These are phyloP conservation scores for Bedellia somnulentella DNA, from an alignment of 2,888 invertebrate species.

Conservation along the genomic window DNA sequence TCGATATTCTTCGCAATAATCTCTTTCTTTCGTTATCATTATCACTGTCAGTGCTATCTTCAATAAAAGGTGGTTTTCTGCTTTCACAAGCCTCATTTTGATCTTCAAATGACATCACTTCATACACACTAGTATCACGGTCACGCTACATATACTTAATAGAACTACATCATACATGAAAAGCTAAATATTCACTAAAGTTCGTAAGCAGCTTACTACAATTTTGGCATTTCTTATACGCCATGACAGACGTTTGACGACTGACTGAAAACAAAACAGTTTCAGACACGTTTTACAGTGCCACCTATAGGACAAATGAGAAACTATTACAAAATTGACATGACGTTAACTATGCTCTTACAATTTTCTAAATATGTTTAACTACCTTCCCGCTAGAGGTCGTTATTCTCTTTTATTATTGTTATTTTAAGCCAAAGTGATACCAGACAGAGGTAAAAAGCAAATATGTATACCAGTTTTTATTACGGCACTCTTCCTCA, in stretches of 20 bases:
- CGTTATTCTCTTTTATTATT: no score
- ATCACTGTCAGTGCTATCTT: constrained; percentile 74
- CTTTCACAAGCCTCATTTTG: constrained; percentile 24
- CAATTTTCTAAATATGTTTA: no score
- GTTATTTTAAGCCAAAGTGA: no score
- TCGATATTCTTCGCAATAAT: constrained; percentile 78
- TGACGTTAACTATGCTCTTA: no score
- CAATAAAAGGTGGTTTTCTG: constrained; percentile 32
- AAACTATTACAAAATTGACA: no score
- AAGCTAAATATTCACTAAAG: constrained; percentile 31
- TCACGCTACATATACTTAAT: constrained; percentile 35
- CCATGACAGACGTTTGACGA: constrained; percentile 40
- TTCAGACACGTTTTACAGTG: constrained; percentile 17
- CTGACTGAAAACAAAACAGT: constrained; percentile 59
- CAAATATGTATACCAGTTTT: no score
- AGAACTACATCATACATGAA: constrained; percentile 54
- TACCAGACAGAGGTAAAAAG: no score
- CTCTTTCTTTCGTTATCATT: constrained; percentile 79
- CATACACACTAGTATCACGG: constrained; percentile 29
- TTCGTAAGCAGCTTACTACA: constrained; percentile 31
- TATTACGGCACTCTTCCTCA: no score
- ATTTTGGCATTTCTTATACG: constrained; percentile 50
- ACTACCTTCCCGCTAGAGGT: no score
- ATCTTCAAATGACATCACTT: constrained; percentile 46
- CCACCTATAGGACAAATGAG: no score